Base-by-base conservation (phyloP, 2,888 invertebrate species). In the Xanthorhoe designata region DNA sequence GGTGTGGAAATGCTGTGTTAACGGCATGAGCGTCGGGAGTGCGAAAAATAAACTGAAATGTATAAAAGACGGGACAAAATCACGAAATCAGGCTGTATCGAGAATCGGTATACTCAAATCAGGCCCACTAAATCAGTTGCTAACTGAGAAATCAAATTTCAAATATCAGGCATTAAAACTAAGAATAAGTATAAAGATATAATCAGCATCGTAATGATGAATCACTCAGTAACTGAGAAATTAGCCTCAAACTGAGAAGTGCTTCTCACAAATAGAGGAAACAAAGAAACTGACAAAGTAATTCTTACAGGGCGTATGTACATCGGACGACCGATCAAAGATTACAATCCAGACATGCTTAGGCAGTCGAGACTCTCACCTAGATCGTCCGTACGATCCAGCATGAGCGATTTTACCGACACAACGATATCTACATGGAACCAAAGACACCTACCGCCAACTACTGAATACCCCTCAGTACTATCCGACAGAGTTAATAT, bases 21-120 rank as follows among this genome's bases (percentile, higher is more conserved):
- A 84, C 81, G 82, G 86, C 89, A 88, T 88, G 89, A 79, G 78
- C 80, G 74, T 73, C 79, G 80, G 79, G 81, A 79, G 84, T 79
- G 83, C 82, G 83, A 75, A 24, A 89, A 90, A 92, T 92, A 90
- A 93, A 93, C 93, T 93, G 93, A 93, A 93, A 92, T 93, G 92
- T 91, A 90, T 77, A 70, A 73, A 75, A 78, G 75, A 78, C 77
- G 72, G 69, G 67, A 75, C 73, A 24, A 75, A 73, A 70, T 75
- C 8, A 42, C 38, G 38, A 13, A 42, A 13, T 42, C 38, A 13
- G 38, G 38, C 38, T 42, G 3, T 13, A 13, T 42, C 10, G 5
- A 13, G 38, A 42, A 42, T 32, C 32, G 6, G 32, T 3, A 52
- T 17, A 24, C 42, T 19, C 45, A n/a, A 32, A 47, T 47, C 53